phyloP scores from a whole-genome alignment of 2,113 vertebrate genomes.

The Pluvianellus socialis region DNA sequence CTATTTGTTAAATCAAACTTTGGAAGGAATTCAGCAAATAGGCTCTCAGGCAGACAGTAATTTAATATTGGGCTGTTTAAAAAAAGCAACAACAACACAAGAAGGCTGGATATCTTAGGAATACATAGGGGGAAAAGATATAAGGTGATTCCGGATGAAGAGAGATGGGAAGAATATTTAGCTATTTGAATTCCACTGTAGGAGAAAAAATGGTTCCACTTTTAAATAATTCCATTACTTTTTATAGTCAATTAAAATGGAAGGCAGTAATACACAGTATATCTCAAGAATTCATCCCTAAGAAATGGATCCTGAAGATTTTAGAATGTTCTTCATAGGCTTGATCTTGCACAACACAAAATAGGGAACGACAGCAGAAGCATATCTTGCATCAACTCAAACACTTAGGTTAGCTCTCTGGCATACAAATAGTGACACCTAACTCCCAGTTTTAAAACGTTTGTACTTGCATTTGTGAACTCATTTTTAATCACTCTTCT shows the following conservation, averaged over 20 bases:
- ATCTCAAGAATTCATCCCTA: neutral
- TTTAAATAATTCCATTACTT: neutral
- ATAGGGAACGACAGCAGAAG: neutral
- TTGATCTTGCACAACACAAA: neutral
- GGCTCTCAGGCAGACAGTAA: neutral
- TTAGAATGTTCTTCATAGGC: neutral
- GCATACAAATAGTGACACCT: neutral
- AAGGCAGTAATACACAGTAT: neutral
- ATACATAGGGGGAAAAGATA: neutral
- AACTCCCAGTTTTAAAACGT: neutral
- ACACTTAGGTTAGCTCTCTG: neutral
- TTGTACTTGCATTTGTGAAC: neutral
- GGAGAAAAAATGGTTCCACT: neutral
- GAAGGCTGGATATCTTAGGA: neutral
- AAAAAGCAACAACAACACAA: neutral
- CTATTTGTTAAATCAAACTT: neutral
- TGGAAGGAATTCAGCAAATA: neutral
- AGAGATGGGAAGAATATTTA: neutral
- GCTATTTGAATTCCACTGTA: neutral
- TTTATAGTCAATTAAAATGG: slow-evolving; percentile 8
- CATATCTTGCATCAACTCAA: neutral
- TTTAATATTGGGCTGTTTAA: neutral
- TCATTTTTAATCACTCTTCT: neutral
- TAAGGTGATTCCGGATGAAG: neutral
- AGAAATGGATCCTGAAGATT: neutral